phyloP scores from a whole-genome alignment of 2,888 invertebrate species.

The Chaetogeoica ovagalla region DNA sequence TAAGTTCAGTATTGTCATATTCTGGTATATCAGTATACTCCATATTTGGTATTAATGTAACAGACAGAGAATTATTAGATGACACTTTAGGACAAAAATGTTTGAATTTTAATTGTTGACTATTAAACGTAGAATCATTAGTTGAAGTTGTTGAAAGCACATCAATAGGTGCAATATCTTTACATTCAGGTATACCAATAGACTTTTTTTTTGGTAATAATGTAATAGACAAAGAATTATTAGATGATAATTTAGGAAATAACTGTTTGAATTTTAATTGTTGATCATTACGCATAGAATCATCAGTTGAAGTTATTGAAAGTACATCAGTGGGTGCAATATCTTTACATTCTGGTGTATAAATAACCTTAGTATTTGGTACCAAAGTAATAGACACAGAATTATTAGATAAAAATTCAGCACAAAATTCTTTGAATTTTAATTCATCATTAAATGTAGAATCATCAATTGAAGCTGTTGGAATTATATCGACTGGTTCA shows the following conservation, averaged over 20 bases:
- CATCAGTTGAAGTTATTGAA: neutral
- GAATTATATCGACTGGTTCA: neutral
- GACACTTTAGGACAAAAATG: neutral
- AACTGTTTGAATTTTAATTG: too few species aligned
- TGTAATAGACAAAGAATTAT: too few species aligned
- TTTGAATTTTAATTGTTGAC: neutral
- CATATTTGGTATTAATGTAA: neutral
- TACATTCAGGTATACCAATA: neutral
- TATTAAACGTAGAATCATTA: neutral
- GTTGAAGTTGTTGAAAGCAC: neutral
- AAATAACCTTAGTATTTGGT: neutral
- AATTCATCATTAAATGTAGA: too few species aligned
- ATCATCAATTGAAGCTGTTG: neutral
- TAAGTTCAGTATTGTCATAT: neutral
- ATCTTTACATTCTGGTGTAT: too few species aligned
- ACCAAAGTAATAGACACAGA: neutral
- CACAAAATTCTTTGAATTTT: neutral
- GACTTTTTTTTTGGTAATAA: too few species aligned
- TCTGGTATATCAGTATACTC: neutral
- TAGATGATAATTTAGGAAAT: too few species aligned
- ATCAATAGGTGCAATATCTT: neutral
- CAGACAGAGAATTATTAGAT: constrained; percentile 1
- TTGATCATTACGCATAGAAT: too few species aligned
- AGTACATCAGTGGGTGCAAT: neutral
- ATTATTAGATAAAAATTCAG: neutral